Conservation (phyloP, 2,113 vertebrate genomes). For the Centropus bengalensis region DNA sequence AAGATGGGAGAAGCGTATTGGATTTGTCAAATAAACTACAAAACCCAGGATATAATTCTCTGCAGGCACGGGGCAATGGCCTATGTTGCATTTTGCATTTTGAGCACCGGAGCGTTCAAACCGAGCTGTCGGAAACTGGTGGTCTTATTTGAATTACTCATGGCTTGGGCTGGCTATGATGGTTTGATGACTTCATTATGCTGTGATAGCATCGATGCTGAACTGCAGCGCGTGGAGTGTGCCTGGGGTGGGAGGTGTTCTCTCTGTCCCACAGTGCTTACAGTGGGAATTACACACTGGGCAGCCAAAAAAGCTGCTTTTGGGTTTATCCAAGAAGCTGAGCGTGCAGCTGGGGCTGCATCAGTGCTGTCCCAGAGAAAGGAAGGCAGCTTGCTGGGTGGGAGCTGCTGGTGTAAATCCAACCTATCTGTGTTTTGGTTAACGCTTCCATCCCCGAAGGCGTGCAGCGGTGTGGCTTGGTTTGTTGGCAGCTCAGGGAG, state of each 20-base stretch:
- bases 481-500: not conserved
- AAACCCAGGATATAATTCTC: slow-evolving; percentile 38
- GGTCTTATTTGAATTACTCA: slow-evolving; percentile 22
- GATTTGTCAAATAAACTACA: slow-evolving; percentile 50
- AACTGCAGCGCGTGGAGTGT: not conserved
- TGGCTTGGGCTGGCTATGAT: not conserved
- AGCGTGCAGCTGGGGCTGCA: not conserved
- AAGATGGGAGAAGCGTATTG: slow-evolving; percentile 37
- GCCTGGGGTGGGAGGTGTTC: not conserved
- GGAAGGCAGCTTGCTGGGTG: not conserved
- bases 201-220: not conserved
- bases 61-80: not conserved
- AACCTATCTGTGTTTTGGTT: not conserved
- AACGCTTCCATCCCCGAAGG: not conserved
- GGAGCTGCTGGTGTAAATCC: not conserved
- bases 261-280: not conserved
- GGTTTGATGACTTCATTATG: slow-evolving; percentile 13
- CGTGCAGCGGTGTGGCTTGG: accelerated
- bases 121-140: slow-evolving; percentile 39
- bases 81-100: slow-evolving; percentile 61
- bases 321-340: not conserved
- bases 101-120: slow-evolving; percentile 14
- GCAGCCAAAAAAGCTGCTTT: not conserved
- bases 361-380: not conserved
- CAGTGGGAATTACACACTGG: not conserved